Base-by-base conservation (phyloP, 2,888 invertebrate species). In the Pandemis heparana region DNA sequence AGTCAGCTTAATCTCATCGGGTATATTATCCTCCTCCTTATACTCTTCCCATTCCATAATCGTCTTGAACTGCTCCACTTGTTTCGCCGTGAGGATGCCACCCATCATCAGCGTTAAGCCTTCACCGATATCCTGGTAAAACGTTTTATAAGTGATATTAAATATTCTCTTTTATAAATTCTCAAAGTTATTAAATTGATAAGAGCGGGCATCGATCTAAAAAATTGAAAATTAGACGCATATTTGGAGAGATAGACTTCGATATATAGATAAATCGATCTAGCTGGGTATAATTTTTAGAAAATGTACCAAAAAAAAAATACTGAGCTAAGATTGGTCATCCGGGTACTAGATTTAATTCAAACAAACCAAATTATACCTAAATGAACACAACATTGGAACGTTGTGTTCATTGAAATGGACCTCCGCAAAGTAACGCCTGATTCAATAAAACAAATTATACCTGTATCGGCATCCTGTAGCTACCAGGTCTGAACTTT, bases 31-130 rank as follows among this genome's bases (percentile, higher is more conserved):
- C 18, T 89, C 89, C 32, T 94, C 94, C n/a, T 81, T 81, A 60
- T 92, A 94, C 0, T 89, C 91, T 0, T 89, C 84, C 95, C 96
- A 96, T 32, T 94, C 93, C 80, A 96, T 91, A 38, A 95, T 81
- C 1, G 79, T 78, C 62, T 87, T 87, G 76, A 96, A 95, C 61
- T 92, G 86, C 1, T 77, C 80, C 1, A 88, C 89, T 79, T 96
- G 95, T 0, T 94, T 87, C 9, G 88, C 81, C 0, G 90, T 90
- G 74, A 97, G 86, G 41, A 94, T 89, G 70, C 95, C 95, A 0
- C 97, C 97, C 95, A 97, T 96, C 87, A 97, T 95, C 78, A 96
- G 91, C 16, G 90, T 90, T 6, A 96, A 84, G 4, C 96, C 96
- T 79, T 91, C 88, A 80, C 94, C 87, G 76, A 96, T 87, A 41